A percentile compares a stretch with the other conserved stretches of the same genome.
Evolutionary conservation across 2,113 vertebrate genomes (phyloP).

Genomic region (Burhinus oedicnemus): DNA sequence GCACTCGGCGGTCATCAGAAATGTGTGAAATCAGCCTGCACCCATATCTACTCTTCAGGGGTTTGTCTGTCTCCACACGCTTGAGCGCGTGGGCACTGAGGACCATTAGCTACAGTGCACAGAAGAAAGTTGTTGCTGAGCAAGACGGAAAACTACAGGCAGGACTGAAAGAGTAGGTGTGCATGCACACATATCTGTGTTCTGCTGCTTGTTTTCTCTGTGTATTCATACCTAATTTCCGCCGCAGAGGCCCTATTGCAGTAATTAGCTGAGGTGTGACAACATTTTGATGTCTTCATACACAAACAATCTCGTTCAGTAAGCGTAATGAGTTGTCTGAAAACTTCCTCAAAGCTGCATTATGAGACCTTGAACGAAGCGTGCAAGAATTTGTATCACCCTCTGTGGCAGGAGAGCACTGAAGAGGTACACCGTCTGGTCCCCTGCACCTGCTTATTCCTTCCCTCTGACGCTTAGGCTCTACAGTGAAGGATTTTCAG

Average conservation of each 20-base stretch:
- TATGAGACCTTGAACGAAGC: neutral
- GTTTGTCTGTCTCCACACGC: neutral
- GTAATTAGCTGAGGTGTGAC: neutral
- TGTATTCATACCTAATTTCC: neutral
- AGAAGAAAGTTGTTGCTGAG: neutral
- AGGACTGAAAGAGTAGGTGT: neutral
- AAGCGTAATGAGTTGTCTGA: neutral
- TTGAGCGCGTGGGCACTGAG: accelerated
- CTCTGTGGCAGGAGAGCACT: neutral
- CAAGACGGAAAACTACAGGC: neutral
- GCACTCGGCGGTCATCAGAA: neutral
- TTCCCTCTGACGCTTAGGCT: neutral
- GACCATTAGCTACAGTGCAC: neutral
- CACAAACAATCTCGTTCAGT: neutral
- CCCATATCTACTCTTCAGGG: neutral
- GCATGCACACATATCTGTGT: neutral
- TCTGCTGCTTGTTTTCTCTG: slow-evolving; percentile 6
- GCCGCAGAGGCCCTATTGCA: neutral
- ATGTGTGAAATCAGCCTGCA: neutral
- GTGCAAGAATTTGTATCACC: neutral
- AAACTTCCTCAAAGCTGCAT: neutral
- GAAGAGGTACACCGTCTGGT: neutral
- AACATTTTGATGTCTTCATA: neutral
- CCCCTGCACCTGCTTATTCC: neutral
- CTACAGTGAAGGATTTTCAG: neutral